A percentile compares a stretch with the other conserved stretches of the same genome.
Evolutionary conservation across 2,113 vertebrate species (phyloP).

Genomic region (Marmota flaviventris): DNA sequence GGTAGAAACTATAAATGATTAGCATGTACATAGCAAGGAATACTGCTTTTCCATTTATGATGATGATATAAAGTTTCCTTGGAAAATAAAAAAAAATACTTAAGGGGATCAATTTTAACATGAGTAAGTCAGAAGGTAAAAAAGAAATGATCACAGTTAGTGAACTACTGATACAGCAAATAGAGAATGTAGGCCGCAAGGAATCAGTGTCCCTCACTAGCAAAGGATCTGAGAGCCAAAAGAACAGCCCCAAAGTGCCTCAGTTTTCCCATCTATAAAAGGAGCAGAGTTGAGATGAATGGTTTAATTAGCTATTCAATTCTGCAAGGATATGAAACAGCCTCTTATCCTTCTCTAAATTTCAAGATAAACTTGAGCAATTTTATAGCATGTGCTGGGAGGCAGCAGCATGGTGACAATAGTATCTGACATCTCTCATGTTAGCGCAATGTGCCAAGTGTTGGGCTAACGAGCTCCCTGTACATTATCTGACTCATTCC

Average conservation of each 20-base stretch:
- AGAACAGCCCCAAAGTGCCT: background rate
- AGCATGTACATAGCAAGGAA: background rate
- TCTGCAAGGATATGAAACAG: background rate
- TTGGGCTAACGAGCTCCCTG: background rate
- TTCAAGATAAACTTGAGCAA: background rate
- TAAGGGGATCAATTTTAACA: background rate
- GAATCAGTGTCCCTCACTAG: background rate
- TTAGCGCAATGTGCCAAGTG: background rate
- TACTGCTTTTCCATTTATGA: background rate
- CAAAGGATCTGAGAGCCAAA: background rate
- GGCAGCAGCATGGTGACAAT: background rate
- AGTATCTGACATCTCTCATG: background rate
- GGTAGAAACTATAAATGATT: background rate
- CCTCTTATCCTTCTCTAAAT: background rate
- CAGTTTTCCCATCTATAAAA: slow-evolving; percentile 34
- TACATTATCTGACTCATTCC: background rate
- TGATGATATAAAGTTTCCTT: background rate
- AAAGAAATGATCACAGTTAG: background rate
- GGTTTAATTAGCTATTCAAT: background rate
- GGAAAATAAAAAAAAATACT: slow-evolving; percentile 39
- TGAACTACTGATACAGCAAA: background rate
- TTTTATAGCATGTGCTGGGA: background rate
- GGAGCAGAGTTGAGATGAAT: background rate
- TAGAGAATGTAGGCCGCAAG: background rate
- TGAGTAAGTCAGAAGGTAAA: background rate